phyloP scores from a whole-genome alignment of 2,888 invertebrate species.

The Pandemis cinnamomeana region DNA sequence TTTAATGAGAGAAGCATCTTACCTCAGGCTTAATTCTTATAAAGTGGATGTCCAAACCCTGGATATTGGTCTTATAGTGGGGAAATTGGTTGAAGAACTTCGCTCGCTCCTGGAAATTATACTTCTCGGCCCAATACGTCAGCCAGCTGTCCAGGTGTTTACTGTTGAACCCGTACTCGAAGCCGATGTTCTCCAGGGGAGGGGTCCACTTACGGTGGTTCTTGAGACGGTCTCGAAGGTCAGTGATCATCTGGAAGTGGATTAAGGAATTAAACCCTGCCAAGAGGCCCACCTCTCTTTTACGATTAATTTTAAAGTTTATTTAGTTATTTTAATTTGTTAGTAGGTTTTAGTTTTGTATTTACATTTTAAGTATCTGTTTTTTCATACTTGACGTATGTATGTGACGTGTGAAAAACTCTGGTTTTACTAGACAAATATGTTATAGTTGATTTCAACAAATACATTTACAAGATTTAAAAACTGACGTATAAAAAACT shows the following conservation, averaged over 20 bases:
- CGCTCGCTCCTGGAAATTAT: constrained; percentile 87
- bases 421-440: too few species aligned
- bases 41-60: constrained; percentile 89
- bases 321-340: too few species aligned
- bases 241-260: constrained; percentile 47
- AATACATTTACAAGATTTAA: too few species aligned
- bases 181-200: constrained; percentile 72
- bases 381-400: too few species aligned
- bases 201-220: constrained; percentile 46
- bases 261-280: too few species aligned
- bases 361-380: too few species aligned
- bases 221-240: constrained; percentile 47
- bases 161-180: constrained; percentile 86
- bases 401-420: too few species aligned
- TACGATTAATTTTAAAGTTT: too few species aligned
- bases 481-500: too few species aligned
- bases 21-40: constrained; percentile 68
- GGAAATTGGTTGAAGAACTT: constrained; percentile 86
- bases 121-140: constrained; percentile 86
- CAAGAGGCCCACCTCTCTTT: too few species aligned
- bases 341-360: too few species aligned
- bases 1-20: not conserved
- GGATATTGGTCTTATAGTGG: constrained; percentile 89
- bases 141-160: constrained; percentile 75
- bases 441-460: too few species aligned